Percentiles rank a stretch among this genome's conserved stretches.
Evolutionary conservation across 2,797 vertebrate species (phyloP).

Genomic region (Oreochromis mossambicus): DNA sequence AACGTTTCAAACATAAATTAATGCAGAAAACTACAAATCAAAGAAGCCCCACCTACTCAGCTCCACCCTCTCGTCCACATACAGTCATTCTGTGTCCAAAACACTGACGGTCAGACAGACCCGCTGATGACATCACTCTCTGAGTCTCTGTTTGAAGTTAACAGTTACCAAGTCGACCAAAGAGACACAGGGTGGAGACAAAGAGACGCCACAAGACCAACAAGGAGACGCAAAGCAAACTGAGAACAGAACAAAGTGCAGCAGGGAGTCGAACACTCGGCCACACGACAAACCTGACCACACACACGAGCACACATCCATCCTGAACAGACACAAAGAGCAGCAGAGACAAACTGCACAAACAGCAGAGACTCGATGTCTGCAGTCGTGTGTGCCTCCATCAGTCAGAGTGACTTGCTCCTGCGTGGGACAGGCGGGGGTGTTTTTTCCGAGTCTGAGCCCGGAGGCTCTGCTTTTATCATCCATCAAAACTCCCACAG

Average conservation of each 20-base stretch:
- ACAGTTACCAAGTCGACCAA: background rate
- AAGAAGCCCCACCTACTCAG: background rate
- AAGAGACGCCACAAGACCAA: background rate
- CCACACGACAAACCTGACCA: background rate
- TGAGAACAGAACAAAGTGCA: background rate
- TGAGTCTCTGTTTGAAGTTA: background rate
- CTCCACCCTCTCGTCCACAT: background rate
- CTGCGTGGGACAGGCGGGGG: background rate
- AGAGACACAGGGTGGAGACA: background rate
- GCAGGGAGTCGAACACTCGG: accelerated
- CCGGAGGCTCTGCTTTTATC: background rate
- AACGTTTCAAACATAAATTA: background rate
- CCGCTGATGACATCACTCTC: background rate
- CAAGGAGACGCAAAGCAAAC: background rate
- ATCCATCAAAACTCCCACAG: background rate
- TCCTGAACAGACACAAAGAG: background rate
- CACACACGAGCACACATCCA: background rate
- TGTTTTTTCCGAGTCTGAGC: background rate
- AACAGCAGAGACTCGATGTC: background rate
- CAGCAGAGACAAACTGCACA: background rate
- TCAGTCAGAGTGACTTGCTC: background rate
- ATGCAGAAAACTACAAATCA: background rate
- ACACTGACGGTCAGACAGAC: background rate
- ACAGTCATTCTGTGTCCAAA: background rate
- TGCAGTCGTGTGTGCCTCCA: background rate